phyloP scores from a whole-genome alignment of 1,140 invertebrate genomes.

The Melipona quadrifasciata region DNA sequence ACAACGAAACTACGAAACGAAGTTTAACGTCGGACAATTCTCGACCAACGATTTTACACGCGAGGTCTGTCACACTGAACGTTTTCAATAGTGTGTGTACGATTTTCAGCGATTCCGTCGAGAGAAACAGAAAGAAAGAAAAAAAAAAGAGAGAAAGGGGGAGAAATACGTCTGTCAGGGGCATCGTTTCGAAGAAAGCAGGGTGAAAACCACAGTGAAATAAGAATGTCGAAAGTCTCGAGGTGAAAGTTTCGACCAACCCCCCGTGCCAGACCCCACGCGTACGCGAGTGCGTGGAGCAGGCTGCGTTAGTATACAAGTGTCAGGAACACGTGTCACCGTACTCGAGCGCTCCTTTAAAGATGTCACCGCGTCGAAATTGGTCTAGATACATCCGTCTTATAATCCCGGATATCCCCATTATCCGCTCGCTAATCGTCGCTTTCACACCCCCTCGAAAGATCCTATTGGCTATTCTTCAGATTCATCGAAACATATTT shows the following conservation, averaged over 20 bases:
- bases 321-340: constrained; percentile 78
- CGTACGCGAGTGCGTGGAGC: constrained; percentile 29
- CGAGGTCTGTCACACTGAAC: background rate
- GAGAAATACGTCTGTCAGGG: constrained; percentile 66
- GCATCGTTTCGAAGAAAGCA: constrained; percentile 60
- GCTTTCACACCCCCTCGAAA: background rate
- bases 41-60: background rate
- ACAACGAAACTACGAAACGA: background rate
- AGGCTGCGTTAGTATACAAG: constrained; percentile 67
- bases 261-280: constrained; percentile 13
- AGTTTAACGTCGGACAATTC: background rate
- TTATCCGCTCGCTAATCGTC: background rate
- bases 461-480: no score
- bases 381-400: constrained; percentile 56
- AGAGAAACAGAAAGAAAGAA: constrained; percentile 60
- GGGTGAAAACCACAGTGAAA: constrained; percentile 70
- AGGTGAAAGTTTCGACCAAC: constrained; percentile 54
- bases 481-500: no score
- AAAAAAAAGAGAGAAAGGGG: constrained; percentile 56
- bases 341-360: constrained; percentile 62
- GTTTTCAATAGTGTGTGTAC: constrained; percentile 29
- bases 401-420: constrained; percentile 23
- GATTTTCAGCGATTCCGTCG: constrained; percentile 20
- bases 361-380: constrained; percentile 60
- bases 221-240: constrained; percentile 73